A percentile compares a stretch with the other conserved stretches of the same genome.
phyloP scores from a whole-genome alignment of 2,797 vertebrate genomes.

The Peromyscus nudipes region DNA sequence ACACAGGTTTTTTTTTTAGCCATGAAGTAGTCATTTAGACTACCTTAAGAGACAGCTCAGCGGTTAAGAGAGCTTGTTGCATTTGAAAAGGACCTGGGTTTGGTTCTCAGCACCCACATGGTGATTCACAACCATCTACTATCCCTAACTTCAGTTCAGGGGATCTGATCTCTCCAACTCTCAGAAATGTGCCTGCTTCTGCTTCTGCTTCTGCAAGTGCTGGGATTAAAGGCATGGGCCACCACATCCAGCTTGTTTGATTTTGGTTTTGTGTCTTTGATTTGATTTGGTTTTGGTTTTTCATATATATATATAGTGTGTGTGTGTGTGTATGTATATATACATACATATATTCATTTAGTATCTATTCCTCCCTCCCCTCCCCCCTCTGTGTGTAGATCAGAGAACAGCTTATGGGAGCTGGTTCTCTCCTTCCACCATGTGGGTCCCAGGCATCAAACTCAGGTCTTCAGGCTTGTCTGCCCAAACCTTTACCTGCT shows the following conservation, averaged over 20 bases:
- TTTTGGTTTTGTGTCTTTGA: background rate
- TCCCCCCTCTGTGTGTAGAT: too few relatives aligned
- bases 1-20: background rate
- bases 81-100: background rate
- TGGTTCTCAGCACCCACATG: background rate
- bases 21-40: background rate
- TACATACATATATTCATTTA: too few relatives aligned
- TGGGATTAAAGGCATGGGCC: background rate
- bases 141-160: background rate
- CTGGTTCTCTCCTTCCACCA: background rate
- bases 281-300: background rate
- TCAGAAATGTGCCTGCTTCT: background rate
- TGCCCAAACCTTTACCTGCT: too few relatives aligned
- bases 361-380: background rate
- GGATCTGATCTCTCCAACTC: background rate
- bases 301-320: too few relatives aligned
- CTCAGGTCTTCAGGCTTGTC: background rate
- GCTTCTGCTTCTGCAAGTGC: background rate
- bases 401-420: background rate
- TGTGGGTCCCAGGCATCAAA: background rate
- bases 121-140: background rate
- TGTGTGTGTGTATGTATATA: too few relatives aligned
- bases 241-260: background rate
- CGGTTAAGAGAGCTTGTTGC: background rate
- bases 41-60: background rate